A percentile compares a stretch with the other conserved stretches of the same genome.
phyloP scores from a whole-genome alignment of 2,113 vertebrate species.

The Pitta sordida region DNA sequence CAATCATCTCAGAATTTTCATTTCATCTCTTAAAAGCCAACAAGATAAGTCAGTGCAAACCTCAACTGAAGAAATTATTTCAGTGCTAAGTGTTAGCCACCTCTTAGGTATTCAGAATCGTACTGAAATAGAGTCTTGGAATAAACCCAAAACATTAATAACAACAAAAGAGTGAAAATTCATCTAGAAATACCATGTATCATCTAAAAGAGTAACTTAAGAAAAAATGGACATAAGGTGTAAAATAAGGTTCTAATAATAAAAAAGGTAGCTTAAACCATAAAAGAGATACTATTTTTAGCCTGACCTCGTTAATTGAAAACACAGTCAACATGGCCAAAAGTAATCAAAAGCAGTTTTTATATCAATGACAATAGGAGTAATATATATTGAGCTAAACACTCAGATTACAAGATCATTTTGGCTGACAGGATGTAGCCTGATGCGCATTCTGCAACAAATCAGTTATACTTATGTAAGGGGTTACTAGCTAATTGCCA shows the following conservation, averaged over 20 bases:
- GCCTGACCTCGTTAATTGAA: not conserved
- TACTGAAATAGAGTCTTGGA: not conserved
- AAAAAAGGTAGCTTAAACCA: not conserved
- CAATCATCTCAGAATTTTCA: not conserved
- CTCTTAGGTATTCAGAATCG: not conserved
- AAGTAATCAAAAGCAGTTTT: not conserved
- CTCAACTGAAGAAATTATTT: not conserved
- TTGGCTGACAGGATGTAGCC: not conserved
- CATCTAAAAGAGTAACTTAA: not conserved
- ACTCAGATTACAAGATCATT: not conserved
- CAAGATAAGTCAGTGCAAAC: not conserved
- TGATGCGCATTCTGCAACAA: not conserved
- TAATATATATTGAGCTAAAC: not conserved
- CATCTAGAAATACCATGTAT: not conserved
- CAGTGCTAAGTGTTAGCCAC: not conserved
- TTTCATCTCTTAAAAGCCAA: not conserved
- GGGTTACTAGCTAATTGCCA: not conserved
- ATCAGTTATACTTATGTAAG: not conserved
- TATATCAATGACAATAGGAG: not conserved
- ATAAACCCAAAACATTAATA: not conserved
- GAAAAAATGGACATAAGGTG: not conserved
- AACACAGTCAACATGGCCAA: not conserved
- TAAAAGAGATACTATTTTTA: not conserved
- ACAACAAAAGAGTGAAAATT: not conserved
- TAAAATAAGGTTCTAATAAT: not conserved